phyloP scores from a whole-genome alignment of 2,888 invertebrate species.

The Ceraclea dissimilis region DNA sequence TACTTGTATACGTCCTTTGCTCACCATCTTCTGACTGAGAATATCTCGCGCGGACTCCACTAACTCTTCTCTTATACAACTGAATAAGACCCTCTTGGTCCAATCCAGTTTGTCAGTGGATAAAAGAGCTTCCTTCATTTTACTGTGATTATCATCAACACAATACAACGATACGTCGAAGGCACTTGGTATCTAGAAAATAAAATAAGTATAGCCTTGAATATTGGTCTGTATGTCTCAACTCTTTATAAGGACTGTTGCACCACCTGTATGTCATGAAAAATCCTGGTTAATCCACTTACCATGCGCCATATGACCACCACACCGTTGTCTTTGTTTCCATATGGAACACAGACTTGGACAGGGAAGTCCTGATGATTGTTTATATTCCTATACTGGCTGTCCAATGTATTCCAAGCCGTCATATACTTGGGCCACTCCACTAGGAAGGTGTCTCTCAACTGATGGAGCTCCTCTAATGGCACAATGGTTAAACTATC shows the following conservation, averaged over 20 bases:
- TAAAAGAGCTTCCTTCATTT: slow-evolving; percentile 11
- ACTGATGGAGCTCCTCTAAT: slow-evolving; percentile 3
- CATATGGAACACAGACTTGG: slow-evolving; percentile 5
- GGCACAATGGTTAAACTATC: slow-evolving; percentile 5
- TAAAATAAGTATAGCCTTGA: no score
- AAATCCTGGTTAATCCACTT: neutral
- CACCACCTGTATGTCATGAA: no score
- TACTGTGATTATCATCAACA: slow-evolving; percentile 4
- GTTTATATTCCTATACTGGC: slow-evolving; percentile 5
- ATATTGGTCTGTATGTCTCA: no score
- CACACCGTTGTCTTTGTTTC: slow-evolving; percentile 12
- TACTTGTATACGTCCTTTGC: neutral
- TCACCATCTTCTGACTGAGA: neutral
- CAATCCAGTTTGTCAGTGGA: slow-evolving; percentile 11
- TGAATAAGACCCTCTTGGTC: slow-evolving; percentile 8
- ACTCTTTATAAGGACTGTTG: no score
- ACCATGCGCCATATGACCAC: slow-evolving; percentile 3
- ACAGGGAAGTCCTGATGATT: slow-evolving; percentile 13
- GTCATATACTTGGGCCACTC: slow-evolving; percentile 3
- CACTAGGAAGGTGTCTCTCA: slow-evolving; percentile 3
- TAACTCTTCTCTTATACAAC: slow-evolving; percentile 6
- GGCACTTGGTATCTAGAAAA: slow-evolving; percentile 7
- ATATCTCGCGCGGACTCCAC: neutral
- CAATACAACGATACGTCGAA: slow-evolving; percentile 11
- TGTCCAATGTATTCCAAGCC: slow-evolving; percentile 4